A percentile compares a stretch with the other conserved stretches of the same genome.
phyloP scores from a whole-genome alignment of 2,888 invertebrate genomes.

The Amblyteles armatorius region DNA sequence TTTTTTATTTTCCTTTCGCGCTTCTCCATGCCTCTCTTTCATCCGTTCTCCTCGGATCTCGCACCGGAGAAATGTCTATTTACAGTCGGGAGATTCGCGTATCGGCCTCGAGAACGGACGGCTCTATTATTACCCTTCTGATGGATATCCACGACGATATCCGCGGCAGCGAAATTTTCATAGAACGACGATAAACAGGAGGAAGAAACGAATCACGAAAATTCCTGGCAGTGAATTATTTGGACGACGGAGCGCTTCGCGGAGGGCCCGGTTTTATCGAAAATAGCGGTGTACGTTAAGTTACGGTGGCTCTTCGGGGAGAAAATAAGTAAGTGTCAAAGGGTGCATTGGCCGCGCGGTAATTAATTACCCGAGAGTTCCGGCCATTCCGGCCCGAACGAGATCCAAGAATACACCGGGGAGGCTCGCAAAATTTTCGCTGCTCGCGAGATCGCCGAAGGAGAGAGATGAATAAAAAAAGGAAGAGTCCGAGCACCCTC shows the following conservation, averaged over 20 bases:
- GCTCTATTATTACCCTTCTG: conserved; percentile 13
- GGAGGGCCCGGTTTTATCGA: conserved; percentile 31
- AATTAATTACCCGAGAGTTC: conserved; percentile 57
- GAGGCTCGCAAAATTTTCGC: conserved; percentile 36
- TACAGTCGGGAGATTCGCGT: conserved; percentile 54
- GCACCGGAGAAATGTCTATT: conserved; percentile 55
- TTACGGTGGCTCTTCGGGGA: background rate
- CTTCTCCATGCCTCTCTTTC: conserved; percentile 26
- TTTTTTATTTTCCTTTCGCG: conserved; percentile 25
- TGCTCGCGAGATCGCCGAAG: conserved; percentile 19
- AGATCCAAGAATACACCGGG: conserved; percentile 38
- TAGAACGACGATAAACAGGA: background rate
- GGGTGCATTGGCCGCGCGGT: conserved; percentile 54
- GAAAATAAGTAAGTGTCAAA: conserved; percentile 20
- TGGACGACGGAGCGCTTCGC: conserved; percentile 34
- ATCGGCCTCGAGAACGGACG: conserved; percentile 48
- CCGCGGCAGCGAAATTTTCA: conserved; percentile 44
- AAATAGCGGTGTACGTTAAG: conserved; percentile 47
- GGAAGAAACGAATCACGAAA: conserved; percentile 15
- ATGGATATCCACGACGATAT: conserved; percentile 17
- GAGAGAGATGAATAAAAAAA: background rate
- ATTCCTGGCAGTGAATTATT: conserved; percentile 67
- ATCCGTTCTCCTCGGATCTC: conserved; percentile 16
- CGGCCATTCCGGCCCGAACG: conserved; percentile 23
- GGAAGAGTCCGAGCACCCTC: conserved; percentile 51